These are phyloP conservation scores for Opisthocomus hoazin DNA, from an alignment of 2,113 vertebrate genomes.

Conservation along the genomic window DNA sequence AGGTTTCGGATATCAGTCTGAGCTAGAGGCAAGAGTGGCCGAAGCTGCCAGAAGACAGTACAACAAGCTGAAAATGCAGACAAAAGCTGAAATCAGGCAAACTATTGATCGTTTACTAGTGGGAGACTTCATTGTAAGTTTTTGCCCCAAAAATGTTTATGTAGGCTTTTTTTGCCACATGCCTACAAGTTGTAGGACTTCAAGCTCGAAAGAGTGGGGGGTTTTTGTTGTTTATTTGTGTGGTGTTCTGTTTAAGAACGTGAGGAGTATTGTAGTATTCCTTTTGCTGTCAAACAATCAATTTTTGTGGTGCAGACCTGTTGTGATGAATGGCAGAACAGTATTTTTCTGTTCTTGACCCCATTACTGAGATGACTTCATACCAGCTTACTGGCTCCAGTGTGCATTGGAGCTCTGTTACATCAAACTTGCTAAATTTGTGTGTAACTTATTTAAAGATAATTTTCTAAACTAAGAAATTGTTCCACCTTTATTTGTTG, in stretches of 20 bases:
- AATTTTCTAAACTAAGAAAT: not conserved
- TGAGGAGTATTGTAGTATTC: not conserved
- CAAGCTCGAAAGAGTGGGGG: not conserved
- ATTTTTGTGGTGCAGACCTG: not conserved
- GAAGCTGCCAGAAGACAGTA: slow-evolving; percentile 95
- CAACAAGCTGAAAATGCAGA: slow-evolving; percentile 98
- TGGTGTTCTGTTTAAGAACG: not conserved
- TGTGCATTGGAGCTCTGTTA: not conserved
- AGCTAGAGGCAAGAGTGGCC: slow-evolving; percentile 91
- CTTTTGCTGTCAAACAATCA: not conserved
- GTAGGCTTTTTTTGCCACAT: not conserved
- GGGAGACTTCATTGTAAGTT: slow-evolving; percentile 97
- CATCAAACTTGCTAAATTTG: not conserved
- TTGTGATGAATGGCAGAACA: not conserved
- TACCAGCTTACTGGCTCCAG: not conserved
- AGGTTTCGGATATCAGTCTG: slow-evolving; percentile 98
- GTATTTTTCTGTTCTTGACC: not conserved
- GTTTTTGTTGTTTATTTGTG: not conserved
- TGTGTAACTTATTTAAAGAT: not conserved
- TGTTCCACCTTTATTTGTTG: not conserved
- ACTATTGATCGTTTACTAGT: slow-evolving; percentile 93
- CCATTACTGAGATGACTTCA: not conserved
- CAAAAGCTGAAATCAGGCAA: slow-evolving; percentile 95
- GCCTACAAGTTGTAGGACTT: not conserved
- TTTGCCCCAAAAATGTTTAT: not conserved